Evolutionary conservation across 2,113 vertebrate species (phyloP), one percentile per base, ranked within the genome.

Genomic region (Petrocephalus zakoni): DNA sequence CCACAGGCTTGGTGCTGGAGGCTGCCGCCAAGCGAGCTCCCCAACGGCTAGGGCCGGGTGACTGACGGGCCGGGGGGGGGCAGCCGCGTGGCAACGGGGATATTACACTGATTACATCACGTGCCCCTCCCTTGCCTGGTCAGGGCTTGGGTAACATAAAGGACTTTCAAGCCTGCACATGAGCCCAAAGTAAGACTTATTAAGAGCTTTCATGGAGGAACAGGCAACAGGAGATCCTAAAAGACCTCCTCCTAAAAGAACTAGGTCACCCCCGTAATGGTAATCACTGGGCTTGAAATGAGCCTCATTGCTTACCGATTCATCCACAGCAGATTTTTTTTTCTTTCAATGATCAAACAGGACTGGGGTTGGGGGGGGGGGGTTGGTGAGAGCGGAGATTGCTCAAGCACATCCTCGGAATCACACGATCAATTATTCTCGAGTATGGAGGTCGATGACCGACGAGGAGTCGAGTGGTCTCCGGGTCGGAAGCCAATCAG

Each of bases 1-100:
- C 82, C 84, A 89, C 87, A 25, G 17, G n/a, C 52, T 7, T 7
- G 52, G 15, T 0, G 15, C 13, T 17, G 82, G 81, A 89, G 75
- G 64, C 55, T 4, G 11, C 9, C 2, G 22, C 21, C n/a, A 46
- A 55, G 46, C 58, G 19, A 53, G 82, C 86, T 90, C 84, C 89
- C 89, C 87, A 89, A 89, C 89, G 88, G 87, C 49, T 81, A 22
- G 25, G 29, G 25, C n/a, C 13, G 52, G 8, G 52, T 37, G 85
- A 86, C 25, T 37, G 88, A 87, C 37, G 47, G 81, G 81, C 87
- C 58, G 11, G 49, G 75, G 89, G 58, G 15, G 29, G 89, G 89
- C 78, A 75, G n/a, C 8, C 5, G 42, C 68, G 58, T 81, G 85
- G 47, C 68, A 11, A 7, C 6, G 5, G 51, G 68, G 78, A 89